These are phyloP conservation scores for Homarus gammarus DNA, from an alignment of 2,888 invertebrate genomes.

Conservation along the genomic window DNA sequence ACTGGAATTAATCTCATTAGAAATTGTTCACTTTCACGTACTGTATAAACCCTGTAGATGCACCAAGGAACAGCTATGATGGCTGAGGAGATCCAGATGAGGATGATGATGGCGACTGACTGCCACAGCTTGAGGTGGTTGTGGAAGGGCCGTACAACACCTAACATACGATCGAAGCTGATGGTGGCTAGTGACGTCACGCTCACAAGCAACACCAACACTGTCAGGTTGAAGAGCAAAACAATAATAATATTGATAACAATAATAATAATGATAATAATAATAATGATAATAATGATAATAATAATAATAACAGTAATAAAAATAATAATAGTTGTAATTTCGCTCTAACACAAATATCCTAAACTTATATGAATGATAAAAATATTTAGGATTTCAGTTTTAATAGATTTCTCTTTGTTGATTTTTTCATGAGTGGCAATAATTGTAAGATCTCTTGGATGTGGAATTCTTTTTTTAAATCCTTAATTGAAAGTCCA, in stretches of 20 bases:
- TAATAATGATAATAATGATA: conserved; percentile 13
- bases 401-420: no score
- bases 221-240: conserved; percentile 79
- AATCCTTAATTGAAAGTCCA: no score
- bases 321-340: not conserved
- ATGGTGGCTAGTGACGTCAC: conserved; percentile 88
- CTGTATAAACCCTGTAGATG: conserved; percentile 70
- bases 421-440: no score
- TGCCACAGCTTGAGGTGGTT: conserved; percentile 84
- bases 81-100: conserved; percentile 85
- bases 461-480: no score
- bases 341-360: not conserved
- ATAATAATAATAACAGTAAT: conserved; percentile 2
- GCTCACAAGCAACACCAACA: conserved; percentile 86
- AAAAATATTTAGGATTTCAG: no score
- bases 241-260: not conserved
- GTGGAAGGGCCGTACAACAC: conserved; percentile 87
- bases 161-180: conserved; percentile 90
- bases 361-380: no score
- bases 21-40: no score
- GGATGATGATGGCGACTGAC: conserved; percentile 84
- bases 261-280: not conserved
- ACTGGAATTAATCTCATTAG: no score
- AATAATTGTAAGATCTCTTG: no score
- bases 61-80: conserved; percentile 81